phyloP scores from a whole-genome alignment of 2,888 invertebrate species.

The Itoplectis maculator region DNA sequence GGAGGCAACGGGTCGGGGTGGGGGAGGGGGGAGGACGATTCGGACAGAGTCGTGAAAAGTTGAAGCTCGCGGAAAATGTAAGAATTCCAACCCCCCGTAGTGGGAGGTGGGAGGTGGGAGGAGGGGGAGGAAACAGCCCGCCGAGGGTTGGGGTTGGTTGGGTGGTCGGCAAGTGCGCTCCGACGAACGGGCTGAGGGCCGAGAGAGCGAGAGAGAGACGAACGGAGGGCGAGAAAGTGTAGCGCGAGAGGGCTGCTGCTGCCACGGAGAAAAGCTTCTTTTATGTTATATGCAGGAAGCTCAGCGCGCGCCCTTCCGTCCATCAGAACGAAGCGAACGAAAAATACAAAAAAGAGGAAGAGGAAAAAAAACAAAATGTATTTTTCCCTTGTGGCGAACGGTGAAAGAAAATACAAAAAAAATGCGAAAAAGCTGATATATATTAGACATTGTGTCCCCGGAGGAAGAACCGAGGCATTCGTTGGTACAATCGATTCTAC shows the following conservation, averaged over 20 bases:
- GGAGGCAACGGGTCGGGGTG: conserved; percentile 48
- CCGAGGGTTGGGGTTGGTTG: conserved; percentile 26
- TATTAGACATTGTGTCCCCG: too few relatives aligned
- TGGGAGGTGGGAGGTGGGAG: too few relatives aligned
- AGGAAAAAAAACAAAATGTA: conserved; percentile 48
- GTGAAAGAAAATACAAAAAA: conserved; percentile 18
- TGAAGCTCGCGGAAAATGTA: conserved; percentile 81
- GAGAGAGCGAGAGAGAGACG: conserved; percentile 32
- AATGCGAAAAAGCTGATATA: too few relatives aligned
- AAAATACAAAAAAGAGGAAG: conserved; percentile 40
- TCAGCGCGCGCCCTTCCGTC: conserved; percentile 61
- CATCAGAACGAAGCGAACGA: conserved; percentile 49
- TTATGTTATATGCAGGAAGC: conserved; percentile 62
- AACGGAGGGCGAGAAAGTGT: conserved; percentile 46
- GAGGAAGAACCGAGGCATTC: too few relatives aligned
- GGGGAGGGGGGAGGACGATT: conserved; percentile 71
- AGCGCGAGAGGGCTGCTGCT: conserved; percentile 49
- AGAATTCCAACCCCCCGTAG: conserved; percentile 74
- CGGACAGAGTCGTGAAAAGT: conserved; percentile 82
- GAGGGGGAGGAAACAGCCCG: conserved; percentile 54
- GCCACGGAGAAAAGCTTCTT: conserved; percentile 63
- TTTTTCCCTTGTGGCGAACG: conserved; percentile 38
- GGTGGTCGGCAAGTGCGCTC: conserved; percentile 40
- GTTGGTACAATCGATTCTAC: too few relatives aligned
- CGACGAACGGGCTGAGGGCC: conserved; percentile 52